Conservation (phyloP, 2,888 invertebrate species). For the Meteorus cinctellus region DNA sequence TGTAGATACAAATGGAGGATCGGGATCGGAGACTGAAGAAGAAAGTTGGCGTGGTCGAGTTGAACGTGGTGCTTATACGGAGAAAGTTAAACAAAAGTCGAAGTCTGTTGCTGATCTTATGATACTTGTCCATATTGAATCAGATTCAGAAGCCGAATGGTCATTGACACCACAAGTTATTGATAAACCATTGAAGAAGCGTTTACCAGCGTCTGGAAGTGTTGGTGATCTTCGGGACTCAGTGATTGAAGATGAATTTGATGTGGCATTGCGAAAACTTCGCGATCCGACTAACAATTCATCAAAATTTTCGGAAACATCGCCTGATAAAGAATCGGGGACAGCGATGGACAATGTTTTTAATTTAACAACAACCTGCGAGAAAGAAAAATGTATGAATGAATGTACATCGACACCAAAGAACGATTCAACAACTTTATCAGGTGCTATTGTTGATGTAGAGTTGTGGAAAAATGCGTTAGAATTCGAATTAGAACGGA, state of each 20-base stretch:
- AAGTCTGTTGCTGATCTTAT: slow-evolving; percentile 81
- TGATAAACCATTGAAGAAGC: slow-evolving; percentile 64
- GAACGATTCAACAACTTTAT: slow-evolving; percentile 43
- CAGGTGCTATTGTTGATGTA: slow-evolving; percentile 60
- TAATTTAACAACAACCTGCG: not conserved
- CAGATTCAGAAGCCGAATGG: slow-evolving; percentile 77
- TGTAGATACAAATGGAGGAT: slow-evolving; percentile 64
- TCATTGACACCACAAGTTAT: slow-evolving; percentile 70
- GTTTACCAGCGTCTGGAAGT: slow-evolving; percentile 74
- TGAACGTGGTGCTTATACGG: slow-evolving; percentile 77
- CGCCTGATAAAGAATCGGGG: slow-evolving; percentile 32
- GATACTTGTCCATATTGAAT: slow-evolving; percentile 81
- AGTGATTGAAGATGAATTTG: slow-evolving; percentile 75
- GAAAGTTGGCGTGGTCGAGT: slow-evolving; percentile 78
- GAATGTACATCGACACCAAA: slow-evolving; percentile 49
- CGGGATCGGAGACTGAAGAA: slow-evolving; percentile 79
- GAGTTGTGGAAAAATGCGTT: slow-evolving; percentile 65
- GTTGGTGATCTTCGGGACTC: slow-evolving; percentile 76
- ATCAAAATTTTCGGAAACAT: slow-evolving; percentile 49
- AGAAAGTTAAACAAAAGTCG: slow-evolving; percentile 80
- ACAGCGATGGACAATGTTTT: slow-evolving; percentile 1
- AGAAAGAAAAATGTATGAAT: not conserved
- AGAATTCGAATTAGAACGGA: slow-evolving; percentile 63
- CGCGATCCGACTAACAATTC: slow-evolving; percentile 61
- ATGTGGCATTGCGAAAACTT: slow-evolving; percentile 75